Base-by-base conservation (phyloP, 1,140 invertebrate species). In the Drosophila prosaltans region DNA sequence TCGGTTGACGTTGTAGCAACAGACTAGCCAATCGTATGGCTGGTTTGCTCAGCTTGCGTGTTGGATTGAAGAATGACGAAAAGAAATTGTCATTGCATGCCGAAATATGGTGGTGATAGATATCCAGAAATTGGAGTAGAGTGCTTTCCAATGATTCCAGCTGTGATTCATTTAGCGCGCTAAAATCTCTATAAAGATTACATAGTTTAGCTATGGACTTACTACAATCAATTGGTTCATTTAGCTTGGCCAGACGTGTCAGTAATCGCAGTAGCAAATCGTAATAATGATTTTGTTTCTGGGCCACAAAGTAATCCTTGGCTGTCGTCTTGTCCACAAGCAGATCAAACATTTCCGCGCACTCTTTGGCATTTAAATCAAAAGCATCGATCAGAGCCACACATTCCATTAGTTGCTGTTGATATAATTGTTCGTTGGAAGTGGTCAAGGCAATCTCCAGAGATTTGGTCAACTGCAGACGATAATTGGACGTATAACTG, bases 91-190 rank as follows among this genome's bases (percentile, higher is more conserved):
- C 83, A 64, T 92, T 90, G 40, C 96, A 91, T 16, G 78, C 73
- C 2, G 76, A 72, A 16, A 94, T 92, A 67, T 93, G 93, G 71
- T 94, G 93, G 64, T 95, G 94, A 92, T 94, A 95, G 40, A 91
- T 92, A 43, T 92, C 74, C 30, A 96, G 93, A 89, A 95, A 95
- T 62, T 92, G 78, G 40, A 93, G 78, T 7, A 95, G 83, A 43
- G 92, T 78, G 10, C 81, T 84, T 81, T 95, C 95, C 82, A 95
- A 92, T 24, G 90, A 84, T 5, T 93, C 93, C 48, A 94, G 81
- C 72, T 93, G 93, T 40, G 32, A 59, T 26, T 92, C 91, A 51
- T 57, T 78, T 10, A 66, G 24, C 2, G 77, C 30, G 58, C 69
- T 58, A 63, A 80, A 74, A 39, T 78, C 26, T 16, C 28, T 65